Evolutionary conservation across 2,113 vertebrate genomes (phyloP).

Genomic region (Felis catus): F.catus_Fca126_mat1.0 CM031412.1:197168001-197168500

Average conservation of each 20-base stretch:
- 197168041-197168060: neutral
- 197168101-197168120: neutral
- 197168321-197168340: neutral
- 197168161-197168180: neutral
- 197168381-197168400: neutral
- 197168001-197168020: neutral
- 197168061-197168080: neutral
- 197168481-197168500: neutral
- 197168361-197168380: neutral
- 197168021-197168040: neutral
- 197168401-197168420: neutral
- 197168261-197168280: neutral
- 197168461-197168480: neutral
- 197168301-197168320: neutral
- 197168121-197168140: neutral
- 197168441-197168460: rapidly evolving
- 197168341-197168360: neutral
- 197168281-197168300: neutral
- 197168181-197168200: neutral
- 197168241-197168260: neutral
- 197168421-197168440: neutral
- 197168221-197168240: neutral
- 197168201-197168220: neutral
- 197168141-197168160: neutral
- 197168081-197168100: neutral